A percentile compares a stretch with the other conserved stretches of the same genome.
Evolutionary conservation across 2,888 invertebrate genomes (phyloP).

Genomic region (Polydrusus tereticollis): DNA sequence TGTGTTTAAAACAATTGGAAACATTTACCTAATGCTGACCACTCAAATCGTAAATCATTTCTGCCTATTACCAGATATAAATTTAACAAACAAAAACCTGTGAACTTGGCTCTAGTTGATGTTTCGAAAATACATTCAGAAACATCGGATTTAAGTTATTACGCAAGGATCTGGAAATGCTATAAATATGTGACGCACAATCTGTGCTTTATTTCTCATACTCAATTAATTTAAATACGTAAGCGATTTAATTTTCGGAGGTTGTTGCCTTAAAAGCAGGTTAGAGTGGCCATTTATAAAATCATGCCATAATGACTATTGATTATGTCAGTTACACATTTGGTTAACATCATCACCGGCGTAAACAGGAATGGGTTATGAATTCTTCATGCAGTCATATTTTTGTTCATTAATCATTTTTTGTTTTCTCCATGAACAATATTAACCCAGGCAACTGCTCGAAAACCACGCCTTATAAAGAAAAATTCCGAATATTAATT

Average conservation of each 20-base stretch:
- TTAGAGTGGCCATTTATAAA: conserved; percentile 2
- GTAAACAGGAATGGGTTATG: not conserved
- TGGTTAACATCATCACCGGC: not conserved
- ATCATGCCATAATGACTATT: too few species aligned
- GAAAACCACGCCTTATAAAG: too few species aligned
- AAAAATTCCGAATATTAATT: too few species aligned
- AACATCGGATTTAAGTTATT: conserved; percentile 23
- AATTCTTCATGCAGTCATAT: too few species aligned
- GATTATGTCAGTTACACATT: not conserved
- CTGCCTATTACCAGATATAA: not conserved
- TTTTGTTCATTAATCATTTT: too few species aligned
- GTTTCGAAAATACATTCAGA: conserved; percentile 31
- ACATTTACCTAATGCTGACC: too few species aligned
- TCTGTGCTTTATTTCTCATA: conserved; percentile 27
- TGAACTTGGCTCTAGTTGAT: conserved; percentile 41
- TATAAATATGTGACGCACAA: conserved; percentile 32
- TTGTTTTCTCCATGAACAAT: too few species aligned
- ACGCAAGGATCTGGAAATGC: conserved; percentile 25
- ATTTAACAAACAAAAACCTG: conserved; percentile 24
- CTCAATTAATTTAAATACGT: conserved; percentile 5
- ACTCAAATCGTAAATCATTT: not conserved
- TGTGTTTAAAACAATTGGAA: too few species aligned
- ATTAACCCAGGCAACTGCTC: too few species aligned
- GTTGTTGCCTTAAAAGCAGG: conserved; percentile 15
- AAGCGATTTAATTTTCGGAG: conserved; percentile 7